phyloP scores from a whole-genome alignment of 2,113 vertebrate genomes.

The Lanius collurio region DNA sequence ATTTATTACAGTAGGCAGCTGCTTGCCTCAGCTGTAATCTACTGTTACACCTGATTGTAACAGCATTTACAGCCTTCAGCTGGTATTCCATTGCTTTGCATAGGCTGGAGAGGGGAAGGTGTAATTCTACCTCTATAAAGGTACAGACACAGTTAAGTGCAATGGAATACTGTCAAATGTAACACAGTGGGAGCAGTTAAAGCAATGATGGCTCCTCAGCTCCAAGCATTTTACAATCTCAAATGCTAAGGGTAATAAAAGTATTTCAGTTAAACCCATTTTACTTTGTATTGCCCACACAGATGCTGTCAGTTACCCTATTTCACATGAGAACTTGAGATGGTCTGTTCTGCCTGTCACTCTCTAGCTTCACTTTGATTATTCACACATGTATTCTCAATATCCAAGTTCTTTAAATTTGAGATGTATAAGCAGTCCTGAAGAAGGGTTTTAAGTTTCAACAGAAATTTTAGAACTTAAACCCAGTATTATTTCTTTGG shows the following conservation, averaged over 20 bases:
- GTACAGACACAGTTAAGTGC: not conserved
- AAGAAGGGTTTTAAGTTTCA: not conserved
- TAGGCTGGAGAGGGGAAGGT: not conserved
- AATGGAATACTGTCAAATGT: not conserved
- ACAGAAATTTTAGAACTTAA: not conserved
- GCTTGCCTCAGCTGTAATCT: not conserved
- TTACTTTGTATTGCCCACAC: not conserved
- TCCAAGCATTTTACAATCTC: not conserved
- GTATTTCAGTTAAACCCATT: not conserved
- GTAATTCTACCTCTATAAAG: not conserved
- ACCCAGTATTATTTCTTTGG: not conserved
- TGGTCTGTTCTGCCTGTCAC: not conserved
- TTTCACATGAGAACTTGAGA: not conserved
- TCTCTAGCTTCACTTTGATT: not conserved
- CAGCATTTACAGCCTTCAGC: not conserved
- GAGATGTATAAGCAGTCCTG: not conserved
- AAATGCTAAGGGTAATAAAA: not conserved
- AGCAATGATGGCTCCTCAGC: not conserved
- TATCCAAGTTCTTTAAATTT: not conserved
- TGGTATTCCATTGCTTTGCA: not conserved
- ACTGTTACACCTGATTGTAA: not conserved
- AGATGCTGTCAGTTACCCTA: not conserved
- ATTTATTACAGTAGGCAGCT: not conserved
- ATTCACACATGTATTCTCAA: not conserved
- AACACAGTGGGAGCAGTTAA: not conserved